phyloP scores from a whole-genome alignment of 2,888 invertebrate genomes.

The Deilephila porcellus region DNA sequence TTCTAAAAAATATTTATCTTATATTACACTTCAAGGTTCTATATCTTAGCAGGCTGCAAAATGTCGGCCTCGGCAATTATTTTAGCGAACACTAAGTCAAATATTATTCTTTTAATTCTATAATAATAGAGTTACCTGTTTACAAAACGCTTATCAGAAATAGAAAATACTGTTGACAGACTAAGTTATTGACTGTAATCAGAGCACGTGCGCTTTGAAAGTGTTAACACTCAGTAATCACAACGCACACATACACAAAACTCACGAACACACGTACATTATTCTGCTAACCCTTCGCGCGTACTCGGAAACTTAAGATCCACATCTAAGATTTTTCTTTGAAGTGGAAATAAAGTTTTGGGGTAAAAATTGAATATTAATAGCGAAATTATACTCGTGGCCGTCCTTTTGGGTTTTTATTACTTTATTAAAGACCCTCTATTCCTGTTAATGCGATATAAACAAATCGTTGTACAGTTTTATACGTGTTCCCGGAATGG shows the following conservation, averaged over 20 bases:
- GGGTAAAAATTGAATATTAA: constrained; percentile 84
- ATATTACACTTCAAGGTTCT: too few species aligned
- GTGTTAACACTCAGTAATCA: constrained; percentile 45
- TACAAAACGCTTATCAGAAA: not conserved
- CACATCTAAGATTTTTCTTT: constrained; percentile 81
- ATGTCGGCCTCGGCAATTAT: too few species aligned
- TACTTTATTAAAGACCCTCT: constrained; percentile 75
- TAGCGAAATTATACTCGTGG: constrained; percentile 78
- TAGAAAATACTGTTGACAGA: not conserved
- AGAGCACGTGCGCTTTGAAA: constrained; percentile 38
- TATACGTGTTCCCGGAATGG: constrained; percentile 73
- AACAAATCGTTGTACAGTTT: constrained; percentile 76
- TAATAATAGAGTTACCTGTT: too few species aligned
- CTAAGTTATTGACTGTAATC: constrained; percentile 12
- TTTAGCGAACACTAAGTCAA: too few species aligned
- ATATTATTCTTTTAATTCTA: too few species aligned
- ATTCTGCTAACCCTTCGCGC: constrained; percentile 61
- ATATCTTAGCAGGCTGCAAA: too few species aligned
- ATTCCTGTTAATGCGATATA: constrained; percentile 78
- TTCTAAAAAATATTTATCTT: too few species aligned
- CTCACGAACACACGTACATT: constrained; percentile 48
- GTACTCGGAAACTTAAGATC: constrained; percentile 76
- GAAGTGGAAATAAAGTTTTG: constrained; percentile 73
- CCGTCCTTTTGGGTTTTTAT: constrained; percentile 74
- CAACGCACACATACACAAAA: constrained; percentile 41